Evolutionary conservation across 2,888 invertebrate genomes (phyloP), one percentile per base, ranked within the genome.

Genomic region (Caenorhabditis virilis): DNA sequence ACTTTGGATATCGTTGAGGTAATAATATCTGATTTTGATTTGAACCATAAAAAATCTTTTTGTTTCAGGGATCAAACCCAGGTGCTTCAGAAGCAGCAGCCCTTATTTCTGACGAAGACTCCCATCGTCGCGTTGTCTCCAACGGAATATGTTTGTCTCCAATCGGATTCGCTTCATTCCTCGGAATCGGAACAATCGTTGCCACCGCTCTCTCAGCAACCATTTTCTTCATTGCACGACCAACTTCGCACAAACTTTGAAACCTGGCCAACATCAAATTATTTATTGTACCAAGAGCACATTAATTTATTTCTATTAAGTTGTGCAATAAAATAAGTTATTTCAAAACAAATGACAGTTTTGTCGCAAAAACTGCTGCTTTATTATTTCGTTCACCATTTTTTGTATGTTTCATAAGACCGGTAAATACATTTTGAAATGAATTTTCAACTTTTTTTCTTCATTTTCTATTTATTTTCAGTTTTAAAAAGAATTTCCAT

Each of bases 1-100:
- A 65, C 77, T 38, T 56, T 77, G 48, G 77, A 77, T 38, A 72
- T 75, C 48, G 56, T 68, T 23, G 70, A 69, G 51, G 65, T 62
- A 38, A 41, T 35, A 43, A 64, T 39, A 42, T 22, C 23, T 18
- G 35, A 35, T 22, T 13, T 23, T 25, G 9, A 20, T 23, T n/a
- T 5, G 1, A 15, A 20, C 3, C 20, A 30, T 22, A 25, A 13
- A 4, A 36, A 41, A 26, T 2, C 1, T 6, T 6, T 36, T 45
- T 22, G 18, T 54, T 51, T 1, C 47, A 61, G 66, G 66, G 66
- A 61, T 48, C 61, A 25, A 38, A 49, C 43, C 41, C 53, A 54
- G 13, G 53, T n/a, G 55, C 64, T 2, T 54, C 55, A 54, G 61
- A 53, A 35, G 69, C 69, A 41, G 63, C 63, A 5, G 61, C 69